Evolutionary conservation across 2,113 vertebrate genomes (phyloP).

Genomic region (Hystrix brachyura): DNA sequence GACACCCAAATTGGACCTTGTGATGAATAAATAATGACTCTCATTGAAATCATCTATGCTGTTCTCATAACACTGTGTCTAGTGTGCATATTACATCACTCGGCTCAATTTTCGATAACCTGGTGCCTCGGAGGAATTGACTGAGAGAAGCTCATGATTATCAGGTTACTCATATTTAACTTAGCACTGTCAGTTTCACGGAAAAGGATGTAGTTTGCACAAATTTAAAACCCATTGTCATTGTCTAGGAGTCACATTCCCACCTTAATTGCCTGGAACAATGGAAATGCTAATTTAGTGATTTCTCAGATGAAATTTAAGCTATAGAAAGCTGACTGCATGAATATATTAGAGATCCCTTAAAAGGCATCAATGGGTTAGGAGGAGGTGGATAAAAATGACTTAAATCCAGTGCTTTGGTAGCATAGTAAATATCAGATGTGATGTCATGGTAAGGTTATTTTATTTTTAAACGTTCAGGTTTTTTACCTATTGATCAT

Average conservation of each 20-base stretch:
- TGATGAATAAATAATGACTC: constrained; percentile 82
- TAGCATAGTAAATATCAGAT: neutral
- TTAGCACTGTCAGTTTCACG: neutral
- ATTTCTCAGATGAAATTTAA: constrained; percentile 59
- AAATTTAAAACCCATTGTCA: constrained; percentile 61
- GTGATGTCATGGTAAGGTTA: neutral
- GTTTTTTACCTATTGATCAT: neutral
- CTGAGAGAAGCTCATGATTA: neutral
- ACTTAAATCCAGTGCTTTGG: neutral
- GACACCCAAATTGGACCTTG: constrained; percentile 78
- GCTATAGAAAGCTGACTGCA: neutral
- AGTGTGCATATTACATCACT: constrained; percentile 71
- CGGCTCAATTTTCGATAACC: constrained; percentile 72
- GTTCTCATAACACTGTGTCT: constrained; percentile 68
- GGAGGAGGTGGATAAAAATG: neutral
- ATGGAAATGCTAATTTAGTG: constrained; percentile 50
- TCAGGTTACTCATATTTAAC: constrained; percentile 48
- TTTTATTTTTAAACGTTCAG: neutral
- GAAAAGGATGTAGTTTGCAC: neutral
- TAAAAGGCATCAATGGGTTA: neutral
- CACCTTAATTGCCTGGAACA: constrained; percentile 28
- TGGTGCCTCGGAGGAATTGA: constrained; percentile 66
- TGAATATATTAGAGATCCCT: neutral
- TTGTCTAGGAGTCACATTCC: constrained; percentile 50
- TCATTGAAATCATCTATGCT: constrained; percentile 71